Percentiles rank a stretch among this genome's conserved stretches.
Evolutionary conservation across 1,140 invertebrate genomes (phyloP).

Genomic region (Dermatophagoides farinae): DNA sequence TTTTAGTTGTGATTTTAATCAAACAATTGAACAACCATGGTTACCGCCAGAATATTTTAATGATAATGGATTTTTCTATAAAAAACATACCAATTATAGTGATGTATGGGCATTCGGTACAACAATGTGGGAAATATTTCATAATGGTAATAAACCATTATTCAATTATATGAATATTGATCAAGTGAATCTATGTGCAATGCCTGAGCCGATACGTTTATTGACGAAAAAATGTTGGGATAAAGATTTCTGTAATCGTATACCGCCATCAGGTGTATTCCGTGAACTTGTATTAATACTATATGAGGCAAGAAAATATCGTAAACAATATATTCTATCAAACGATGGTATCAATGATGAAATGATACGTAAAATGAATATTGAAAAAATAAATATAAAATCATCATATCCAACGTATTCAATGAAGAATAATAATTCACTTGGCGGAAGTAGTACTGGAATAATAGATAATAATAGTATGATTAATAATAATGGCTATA

Average conservation of each 20-base stretch:
- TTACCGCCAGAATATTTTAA: constrained; percentile 17
- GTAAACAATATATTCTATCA: constrained; percentile 38
- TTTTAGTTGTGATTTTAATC: constrained; percentile 20
- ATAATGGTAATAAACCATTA: constrained; percentile 34
- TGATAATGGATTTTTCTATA: constrained; percentile 31
- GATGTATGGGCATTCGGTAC: constrained; percentile 76
- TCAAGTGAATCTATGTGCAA: background rate
- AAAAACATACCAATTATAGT: constrained; percentile 39
- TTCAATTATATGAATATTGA: background rate
- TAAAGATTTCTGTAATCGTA: constrained; percentile 40
- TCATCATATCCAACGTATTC: too few species aligned
- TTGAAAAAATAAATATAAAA: too few species aligned
- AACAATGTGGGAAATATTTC: constrained; percentile 73
- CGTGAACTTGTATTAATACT: constrained; percentile 42
- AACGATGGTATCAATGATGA: constrained; percentile 31
- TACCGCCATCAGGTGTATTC: constrained; percentile 55
- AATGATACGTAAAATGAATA: background rate
- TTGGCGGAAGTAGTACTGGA: too few species aligned
- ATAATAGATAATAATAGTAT: too few species aligned
- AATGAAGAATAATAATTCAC: too few species aligned
- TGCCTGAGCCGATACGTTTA: constrained; percentile 10
- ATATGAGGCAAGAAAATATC: too few species aligned
- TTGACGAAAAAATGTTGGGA: constrained; percentile 76
- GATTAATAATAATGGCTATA: too few species aligned
- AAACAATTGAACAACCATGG: constrained; percentile 13